phyloP scores from a whole-genome alignment of 2,113 vertebrate genomes.

The Semnopithecus entellus region DNA sequence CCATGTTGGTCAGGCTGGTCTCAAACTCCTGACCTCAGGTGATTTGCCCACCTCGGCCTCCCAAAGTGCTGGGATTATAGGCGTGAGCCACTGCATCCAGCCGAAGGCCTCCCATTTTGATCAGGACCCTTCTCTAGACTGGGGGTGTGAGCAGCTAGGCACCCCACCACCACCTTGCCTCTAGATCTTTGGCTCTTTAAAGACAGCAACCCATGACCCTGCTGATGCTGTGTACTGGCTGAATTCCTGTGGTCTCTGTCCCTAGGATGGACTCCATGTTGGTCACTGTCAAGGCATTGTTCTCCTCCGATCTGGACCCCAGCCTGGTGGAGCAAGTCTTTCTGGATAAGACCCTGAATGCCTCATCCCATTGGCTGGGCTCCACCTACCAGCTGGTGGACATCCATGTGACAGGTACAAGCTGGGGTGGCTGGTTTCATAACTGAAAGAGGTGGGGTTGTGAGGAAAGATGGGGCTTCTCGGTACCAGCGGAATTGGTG shows the following conservation, averaged over 20 bases:
- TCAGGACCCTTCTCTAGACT: neutral
- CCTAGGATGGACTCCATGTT: slow-evolving; percentile 79
- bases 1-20: no score
- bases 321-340: slow-evolving; percentile 74
- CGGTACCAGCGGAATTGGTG: neutral
- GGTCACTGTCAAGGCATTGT: slow-evolving; percentile 79
- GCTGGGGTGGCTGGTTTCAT: neutral
- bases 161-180: neutral
- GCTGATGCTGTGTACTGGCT: neutral
- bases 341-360: slow-evolving; percentile 64
- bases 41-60: no score
- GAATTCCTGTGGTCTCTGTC: slow-evolving; percentile 31
- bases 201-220: neutral
- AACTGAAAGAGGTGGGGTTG: neutral
- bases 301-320: slow-evolving; percentile 69
- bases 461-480: neutral
- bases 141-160: neutral
- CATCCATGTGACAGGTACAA: slow-evolving; percentile 74
- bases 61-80: neutral
- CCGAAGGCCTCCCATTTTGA: neutral
- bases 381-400: slow-evolving; percentile 75
- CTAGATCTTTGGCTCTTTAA: neutral
- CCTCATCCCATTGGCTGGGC: slow-evolving; percentile 76
- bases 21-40: no score
- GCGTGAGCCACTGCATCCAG: neutral